These are phyloP conservation scores for Halichoerus grypus DNA, from an alignment of 2,113 vertebrate species.

Conservation along the genomic window DNA sequence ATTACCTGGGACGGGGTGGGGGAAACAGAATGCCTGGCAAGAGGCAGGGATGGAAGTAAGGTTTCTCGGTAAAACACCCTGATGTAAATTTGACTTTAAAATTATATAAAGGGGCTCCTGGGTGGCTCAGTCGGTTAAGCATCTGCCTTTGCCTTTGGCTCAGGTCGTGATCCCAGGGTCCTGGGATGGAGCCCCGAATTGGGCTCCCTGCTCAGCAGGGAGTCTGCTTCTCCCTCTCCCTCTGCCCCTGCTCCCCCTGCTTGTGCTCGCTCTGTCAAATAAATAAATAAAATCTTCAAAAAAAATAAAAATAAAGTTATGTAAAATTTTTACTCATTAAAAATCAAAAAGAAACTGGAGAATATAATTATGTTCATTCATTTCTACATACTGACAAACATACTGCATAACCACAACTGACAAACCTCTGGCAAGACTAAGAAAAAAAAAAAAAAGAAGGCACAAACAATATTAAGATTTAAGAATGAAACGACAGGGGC, in stretches of 20 bases:
- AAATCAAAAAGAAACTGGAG: neutral
- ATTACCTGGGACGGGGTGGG: neutral
- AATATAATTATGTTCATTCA: neutral
- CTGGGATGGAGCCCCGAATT: too few relatives aligned
- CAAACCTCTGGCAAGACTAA: slow-evolving; percentile 19
- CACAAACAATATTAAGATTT: neutral
- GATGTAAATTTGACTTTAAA: slow-evolving; percentile 31
- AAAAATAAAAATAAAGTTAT: neutral
- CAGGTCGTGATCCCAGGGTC: too few relatives aligned
- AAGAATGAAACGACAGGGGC: neutral
- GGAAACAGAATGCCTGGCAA: neutral
- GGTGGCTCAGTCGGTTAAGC: too few relatives aligned
- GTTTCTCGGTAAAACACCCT: neutral
- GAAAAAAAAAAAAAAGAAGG: neutral
- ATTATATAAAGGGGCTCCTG: neutral
- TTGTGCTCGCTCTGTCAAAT: too few relatives aligned
- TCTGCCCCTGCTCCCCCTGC: too few relatives aligned
- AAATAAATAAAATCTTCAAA: too few relatives aligned
- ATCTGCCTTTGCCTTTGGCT: too few relatives aligned
- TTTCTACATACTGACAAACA: neutral
- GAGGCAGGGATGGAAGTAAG: neutral
- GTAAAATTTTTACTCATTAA: neutral
- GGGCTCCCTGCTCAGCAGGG: too few relatives aligned
- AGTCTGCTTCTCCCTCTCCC: too few relatives aligned
- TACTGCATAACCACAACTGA: neutral